These are phyloP conservation scores for Prosapia bicincta DNA, from an alignment of 2,888 invertebrate genomes.

Conservation along the genomic window DNA sequence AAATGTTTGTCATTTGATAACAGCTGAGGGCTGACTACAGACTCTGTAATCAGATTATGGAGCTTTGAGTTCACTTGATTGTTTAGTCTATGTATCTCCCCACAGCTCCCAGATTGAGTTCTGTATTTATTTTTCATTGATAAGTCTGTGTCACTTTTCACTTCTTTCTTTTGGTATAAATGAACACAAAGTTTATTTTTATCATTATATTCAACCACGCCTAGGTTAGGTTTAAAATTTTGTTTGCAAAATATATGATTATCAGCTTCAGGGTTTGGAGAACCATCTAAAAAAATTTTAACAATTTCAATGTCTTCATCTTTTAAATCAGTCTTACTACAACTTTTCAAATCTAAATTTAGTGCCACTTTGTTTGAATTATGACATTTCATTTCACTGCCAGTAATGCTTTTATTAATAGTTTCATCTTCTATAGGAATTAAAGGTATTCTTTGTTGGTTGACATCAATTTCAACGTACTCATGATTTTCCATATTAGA, in stretches of 20 bases:
- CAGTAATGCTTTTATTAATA: neutral
- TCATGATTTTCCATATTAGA: neutral
- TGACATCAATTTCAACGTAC: neutral
- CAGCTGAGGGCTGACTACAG: neutral
- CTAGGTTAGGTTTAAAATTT: neutral
- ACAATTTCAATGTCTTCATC: constrained; percentile 16
- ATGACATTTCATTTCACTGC: constrained; percentile 7
- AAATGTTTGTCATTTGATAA: neutral
- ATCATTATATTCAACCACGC: neutral
- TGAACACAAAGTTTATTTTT: constrained; percentile 12
- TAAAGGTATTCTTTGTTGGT: neutral
- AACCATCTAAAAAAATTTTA: constrained; percentile 11
- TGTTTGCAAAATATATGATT: neutral
- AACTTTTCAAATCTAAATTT: constrained; percentile 11
- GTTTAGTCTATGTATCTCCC: constrained; percentile 36
- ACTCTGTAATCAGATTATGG: too few species aligned
- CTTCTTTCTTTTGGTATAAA: constrained; percentile 41
- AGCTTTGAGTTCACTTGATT: neutral
- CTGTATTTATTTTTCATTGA: constrained; percentile 20
- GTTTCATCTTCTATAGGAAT: neutral
- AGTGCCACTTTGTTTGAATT: constrained; percentile 6
- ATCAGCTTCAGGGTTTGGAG: constrained; percentile 5
- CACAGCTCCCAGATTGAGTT: constrained; percentile 29
- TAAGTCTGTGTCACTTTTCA: constrained; percentile 33
- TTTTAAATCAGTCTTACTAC: constrained; percentile 5